Percentiles rank a stretch among this genome's conserved stretches.
Evolutionary conservation across 2,113 vertebrate genomes (phyloP).

Genomic region (Mystacornis crossleyi): DNA sequence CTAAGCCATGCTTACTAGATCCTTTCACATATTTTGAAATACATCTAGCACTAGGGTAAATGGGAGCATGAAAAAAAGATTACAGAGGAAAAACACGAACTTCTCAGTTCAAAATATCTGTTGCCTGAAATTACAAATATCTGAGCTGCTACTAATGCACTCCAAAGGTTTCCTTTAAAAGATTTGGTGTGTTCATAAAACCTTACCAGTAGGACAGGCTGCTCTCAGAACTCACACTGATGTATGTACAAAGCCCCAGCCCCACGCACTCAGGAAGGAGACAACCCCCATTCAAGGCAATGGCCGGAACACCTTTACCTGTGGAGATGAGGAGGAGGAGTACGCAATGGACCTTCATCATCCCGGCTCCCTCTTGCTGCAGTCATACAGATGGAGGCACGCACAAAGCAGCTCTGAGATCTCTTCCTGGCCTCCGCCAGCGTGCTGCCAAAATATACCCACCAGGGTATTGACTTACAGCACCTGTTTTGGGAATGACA

Average conservation of each 20-base stretch:
- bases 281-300: background rate
- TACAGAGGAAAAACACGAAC: background rate
- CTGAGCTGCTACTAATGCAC: background rate
- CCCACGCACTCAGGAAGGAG: background rate
- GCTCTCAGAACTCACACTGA: background rate
- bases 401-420: background rate
- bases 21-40: background rate
- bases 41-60: background rate
- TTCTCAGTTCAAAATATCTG: background rate
- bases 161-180: background rate
- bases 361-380: background rate
- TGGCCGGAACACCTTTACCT: constrained; percentile 51
- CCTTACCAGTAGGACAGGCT: background rate
- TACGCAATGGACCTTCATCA: background rate
- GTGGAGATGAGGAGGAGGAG: constrained; percentile 56
- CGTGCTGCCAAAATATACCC: background rate
- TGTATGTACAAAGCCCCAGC: background rate
- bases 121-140: background rate
- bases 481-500: constrained; percentile 75
- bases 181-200: background rate
- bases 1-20: background rate
- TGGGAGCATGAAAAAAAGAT: background rate
- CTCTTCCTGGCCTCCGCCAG: background rate
- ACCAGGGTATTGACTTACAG: constrained; percentile 51
- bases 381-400: background rate